phyloP scores from a whole-genome alignment of 2,797 vertebrate genomes.

The Crenichthys baileyi region DNA sequence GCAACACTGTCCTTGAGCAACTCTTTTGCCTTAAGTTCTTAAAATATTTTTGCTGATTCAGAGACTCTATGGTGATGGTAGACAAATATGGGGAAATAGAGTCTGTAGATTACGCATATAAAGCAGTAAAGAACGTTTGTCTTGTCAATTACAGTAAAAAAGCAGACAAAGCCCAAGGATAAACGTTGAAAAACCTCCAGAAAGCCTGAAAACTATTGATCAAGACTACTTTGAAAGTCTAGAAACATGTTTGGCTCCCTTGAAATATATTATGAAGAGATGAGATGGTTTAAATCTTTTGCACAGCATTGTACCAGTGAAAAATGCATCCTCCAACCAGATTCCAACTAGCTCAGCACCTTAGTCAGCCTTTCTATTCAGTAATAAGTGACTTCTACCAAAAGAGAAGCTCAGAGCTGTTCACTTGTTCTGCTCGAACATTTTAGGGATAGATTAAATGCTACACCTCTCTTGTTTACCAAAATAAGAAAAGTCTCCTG shows the following conservation, averaged over 20 bases:
- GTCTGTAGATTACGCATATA: no score
- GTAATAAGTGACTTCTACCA: slow-evolving; percentile 19
- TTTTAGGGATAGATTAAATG: slow-evolving; percentile 24
- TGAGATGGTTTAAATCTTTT: not conserved
- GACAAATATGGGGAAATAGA: not conserved
- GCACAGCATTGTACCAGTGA: not conserved
- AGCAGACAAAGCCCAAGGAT: not conserved
- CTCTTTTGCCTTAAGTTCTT: not conserved
- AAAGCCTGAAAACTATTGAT: not conserved
- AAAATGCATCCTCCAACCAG: not conserved
- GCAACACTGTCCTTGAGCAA: not conserved
- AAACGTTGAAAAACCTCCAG: not conserved
- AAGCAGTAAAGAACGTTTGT: not conserved
- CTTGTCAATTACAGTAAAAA: not conserved
- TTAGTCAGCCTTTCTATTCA: slow-evolving; percentile 12
- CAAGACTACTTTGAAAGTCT: not conserved
- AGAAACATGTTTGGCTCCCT: not conserved
- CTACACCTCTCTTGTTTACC: slow-evolving; percentile 26
- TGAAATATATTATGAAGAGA: not conserved
- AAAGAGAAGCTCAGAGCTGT: not conserved
- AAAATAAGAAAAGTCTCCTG: slow-evolving; percentile 44
- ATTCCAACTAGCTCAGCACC: not conserved
- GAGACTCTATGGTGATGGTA: not conserved
- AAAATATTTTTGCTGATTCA: not conserved
- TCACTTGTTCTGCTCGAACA: slow-evolving; percentile 18